Base-by-base conservation (phyloP, 2,113 vertebrate genomes). In the Nipponia nippon region DNA sequence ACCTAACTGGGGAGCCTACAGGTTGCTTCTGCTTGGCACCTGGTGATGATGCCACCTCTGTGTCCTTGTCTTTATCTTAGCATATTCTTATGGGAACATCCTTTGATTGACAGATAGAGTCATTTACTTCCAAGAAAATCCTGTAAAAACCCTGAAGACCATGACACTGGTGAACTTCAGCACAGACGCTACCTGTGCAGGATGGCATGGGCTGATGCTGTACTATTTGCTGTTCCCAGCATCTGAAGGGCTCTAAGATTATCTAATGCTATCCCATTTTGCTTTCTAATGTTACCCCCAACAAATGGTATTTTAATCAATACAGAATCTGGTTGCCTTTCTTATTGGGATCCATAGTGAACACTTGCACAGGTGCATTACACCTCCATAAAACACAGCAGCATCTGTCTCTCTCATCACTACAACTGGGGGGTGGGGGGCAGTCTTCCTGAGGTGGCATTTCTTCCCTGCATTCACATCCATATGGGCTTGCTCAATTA, bases 381-480 rank as follows among this genome's bases (percentile, higher is more conserved):
- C 22, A 40, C 9, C 53, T 34, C 61, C 75, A 29, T 17, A 44
- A 50, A 75, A 17, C 34, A 71, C 19, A 69, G 61, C 49, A n/a
- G 53, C 47, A 49, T 42, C 40, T 67, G 21, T 46, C 23, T 56
- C 21, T 63, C 83, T n/a, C 27, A 56, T 40, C 49, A 8, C 20
- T 25, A 5, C 19, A 32, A 1, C 19, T 3, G 5, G 7, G 47
- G 38, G 14, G 12, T 14, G 6, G 7, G 58, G 6, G 4, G n/a
- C 47, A 63, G 25, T 16, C 34, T 79, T 79, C n/a, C 38, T 65
- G 55, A 14, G 2, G 22, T 36, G 47, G 6, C 34, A 15, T 67
- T 63, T 70, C 61, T 71, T 69, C 32, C 56, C 62, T 71, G 38
- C 38, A 3, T 49, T 38, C 76, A 11, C 50, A 83, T 26, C 63